A percentile compares a stretch with the other conserved stretches of the same genome.
Conservation (phyloP, 2,888 invertebrate species). For the Dendrolimus pini region DNA sequence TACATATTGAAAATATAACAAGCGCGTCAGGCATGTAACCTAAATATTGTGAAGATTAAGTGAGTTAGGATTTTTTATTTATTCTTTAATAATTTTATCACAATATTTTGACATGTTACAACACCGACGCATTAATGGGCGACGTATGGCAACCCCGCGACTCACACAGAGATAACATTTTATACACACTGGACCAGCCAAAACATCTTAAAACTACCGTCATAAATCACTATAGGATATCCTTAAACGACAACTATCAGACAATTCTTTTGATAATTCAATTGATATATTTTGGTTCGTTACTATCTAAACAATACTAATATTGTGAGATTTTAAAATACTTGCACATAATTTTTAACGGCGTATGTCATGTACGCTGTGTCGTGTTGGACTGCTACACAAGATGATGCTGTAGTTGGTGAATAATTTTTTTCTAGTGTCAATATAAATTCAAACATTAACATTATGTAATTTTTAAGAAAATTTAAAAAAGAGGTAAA, state of each 20-base stretch:
- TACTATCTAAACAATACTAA: too few species aligned
- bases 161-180: conserved; percentile 20
- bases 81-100: conserved; percentile 21
- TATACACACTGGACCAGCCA: conserved; percentile 39
- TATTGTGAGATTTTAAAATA: too few species aligned
- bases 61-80: conserved; percentile 18
- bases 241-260: not conserved
- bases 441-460: too few species aligned
- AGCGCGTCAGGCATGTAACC: conserved; percentile 27
- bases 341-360: too few species aligned
- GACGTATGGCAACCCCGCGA: conserved; percentile 22
- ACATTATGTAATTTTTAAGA: too few species aligned
- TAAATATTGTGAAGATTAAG: conserved; percentile 24
- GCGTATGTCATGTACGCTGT: too few species aligned
- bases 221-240: conserved; percentile 19
- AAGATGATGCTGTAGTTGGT: too few species aligned
- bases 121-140: conserved; percentile 23
- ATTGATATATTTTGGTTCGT: not conserved
- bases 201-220: conserved; percentile 29
- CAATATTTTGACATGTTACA: conserved; percentile 30
- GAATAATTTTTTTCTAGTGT: too few species aligned
- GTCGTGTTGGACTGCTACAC: too few species aligned
- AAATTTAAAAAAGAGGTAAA: too few species aligned
- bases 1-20: conserved; percentile 19
- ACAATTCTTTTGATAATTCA: not conserved